Evolutionary conservation across 2,888 invertebrate species (phyloP).

Genomic region (Physocephala rufipes): DNA sequence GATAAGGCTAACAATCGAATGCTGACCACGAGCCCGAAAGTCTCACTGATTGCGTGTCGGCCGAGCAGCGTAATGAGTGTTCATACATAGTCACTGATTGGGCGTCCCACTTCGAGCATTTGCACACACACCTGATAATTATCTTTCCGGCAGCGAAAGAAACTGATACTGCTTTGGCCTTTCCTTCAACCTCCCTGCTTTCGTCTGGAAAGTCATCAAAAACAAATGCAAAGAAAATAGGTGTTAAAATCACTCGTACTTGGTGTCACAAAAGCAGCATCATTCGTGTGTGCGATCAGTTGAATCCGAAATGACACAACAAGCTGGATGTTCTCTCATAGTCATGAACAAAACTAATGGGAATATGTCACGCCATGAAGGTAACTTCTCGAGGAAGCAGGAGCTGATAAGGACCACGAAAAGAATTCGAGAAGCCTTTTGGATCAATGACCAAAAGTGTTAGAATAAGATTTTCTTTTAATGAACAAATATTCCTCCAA

Average conservation of each 20-base stretch:
- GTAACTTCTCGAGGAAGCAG: conserved; percentile 13
- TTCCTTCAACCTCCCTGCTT: neutral
- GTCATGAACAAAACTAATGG: conserved; percentile 56
- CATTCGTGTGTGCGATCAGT: neutral
- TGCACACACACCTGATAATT: conserved; percentile 52
- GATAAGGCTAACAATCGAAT: no score
- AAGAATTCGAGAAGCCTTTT: neutral
- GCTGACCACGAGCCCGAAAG: neutral
- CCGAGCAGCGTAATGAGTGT: conserved; percentile 32
- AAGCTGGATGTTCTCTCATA: conserved; percentile 42
- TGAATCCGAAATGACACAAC: no score
- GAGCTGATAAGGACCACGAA: neutral
- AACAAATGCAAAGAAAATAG: neutral
- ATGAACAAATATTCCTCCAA: conserved; percentile 6
- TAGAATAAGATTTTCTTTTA: neutral
- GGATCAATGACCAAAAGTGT: neutral
- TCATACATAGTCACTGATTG: conserved; percentile 29
- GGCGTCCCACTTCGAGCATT: conserved; percentile 48
- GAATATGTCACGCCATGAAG: conserved; percentile 54
- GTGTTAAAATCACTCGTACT: no score
- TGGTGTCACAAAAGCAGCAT: no score
- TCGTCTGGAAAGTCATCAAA: neutral
- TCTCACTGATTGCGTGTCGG: neutral
- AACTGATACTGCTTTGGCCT: conserved; percentile 27
- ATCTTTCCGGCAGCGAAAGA: conserved; percentile 44